These are phyloP conservation scores for Chauna torquata DNA, from an alignment of 2,113 vertebrate genomes.

Conservation along the genomic window DNA sequence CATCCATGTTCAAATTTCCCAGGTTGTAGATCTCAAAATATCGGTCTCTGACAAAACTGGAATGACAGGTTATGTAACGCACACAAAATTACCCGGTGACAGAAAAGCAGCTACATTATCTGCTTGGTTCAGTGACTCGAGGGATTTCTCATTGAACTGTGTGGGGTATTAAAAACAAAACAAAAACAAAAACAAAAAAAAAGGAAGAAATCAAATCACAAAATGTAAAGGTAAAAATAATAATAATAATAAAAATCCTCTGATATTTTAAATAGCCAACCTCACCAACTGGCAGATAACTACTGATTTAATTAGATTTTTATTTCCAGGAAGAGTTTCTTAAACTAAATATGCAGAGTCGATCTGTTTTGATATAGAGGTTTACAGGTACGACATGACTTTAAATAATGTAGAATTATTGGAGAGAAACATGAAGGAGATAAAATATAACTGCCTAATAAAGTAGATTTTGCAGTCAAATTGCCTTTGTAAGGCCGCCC, in stretches of 20 bases:
- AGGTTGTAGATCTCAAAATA: constrained; percentile 33
- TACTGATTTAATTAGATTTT: neutral
- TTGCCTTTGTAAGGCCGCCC: neutral
- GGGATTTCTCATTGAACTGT: neutral
- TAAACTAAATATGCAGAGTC: neutral
- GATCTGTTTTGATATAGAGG: neutral
- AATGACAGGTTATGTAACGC: constrained; percentile 57
- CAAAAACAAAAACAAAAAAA: neutral
- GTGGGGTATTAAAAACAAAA: neutral
- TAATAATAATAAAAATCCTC: neutral
- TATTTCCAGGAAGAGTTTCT: neutral
- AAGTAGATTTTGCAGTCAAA: neutral
- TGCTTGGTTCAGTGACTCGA: neutral
- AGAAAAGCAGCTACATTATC: constrained; percentile 22
- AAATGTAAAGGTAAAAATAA: neutral
- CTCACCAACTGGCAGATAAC: neutral
- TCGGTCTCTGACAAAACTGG: constrained; percentile 48
- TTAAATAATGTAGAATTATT: neutral
- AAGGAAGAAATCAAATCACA: neutral
- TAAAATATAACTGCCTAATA: neutral
- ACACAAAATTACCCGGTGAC: neutral
- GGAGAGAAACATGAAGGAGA: neutral
- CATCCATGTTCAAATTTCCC: constrained; percentile 23
- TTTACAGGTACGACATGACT: neutral
- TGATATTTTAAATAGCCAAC: neutral